Evolutionary conservation across 2,113 vertebrate genomes (phyloP), one percentile per base, ranked within the genome.

Genomic region (Ciconia maguari): DNA sequence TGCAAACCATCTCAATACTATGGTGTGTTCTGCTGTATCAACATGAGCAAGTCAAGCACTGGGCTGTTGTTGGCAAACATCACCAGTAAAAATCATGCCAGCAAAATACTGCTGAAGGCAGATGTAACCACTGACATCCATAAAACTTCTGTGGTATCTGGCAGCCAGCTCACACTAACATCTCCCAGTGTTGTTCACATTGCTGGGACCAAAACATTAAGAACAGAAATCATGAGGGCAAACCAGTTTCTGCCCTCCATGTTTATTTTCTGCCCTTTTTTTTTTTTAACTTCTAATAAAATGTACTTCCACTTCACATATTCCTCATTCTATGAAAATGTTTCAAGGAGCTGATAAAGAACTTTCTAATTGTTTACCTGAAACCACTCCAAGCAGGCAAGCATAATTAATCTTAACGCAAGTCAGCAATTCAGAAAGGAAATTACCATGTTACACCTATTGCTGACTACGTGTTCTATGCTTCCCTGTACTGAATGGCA

Each of bases 281-380:
- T 24, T 14, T 26, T 17, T 55, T 32, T 4, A 12, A 17, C 48
- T 86, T 87, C 54, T 77, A 71, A 64, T 55, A 85, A 75, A 79
- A 78, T 3, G 2, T 42, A 55, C 25, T 89, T 87, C 34, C 20
- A 90, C 30, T 91, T 96, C 60, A 83, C 7, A 49, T 17, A 29
- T 29, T 80, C 36, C 75, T 72, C 61, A 52, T 62, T 38, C 17
- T 89, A 89, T 6, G 10, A 92, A 83, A 85, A 55, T 25, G 17
- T 52, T 94, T 92, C 70, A 93, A 92, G 66, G 44, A 93, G 75
- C 62, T 76, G 66, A 91, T 34, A 85, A 84, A 85, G 62, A 94
- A 94, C 57, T 95, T 95, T 54, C 46, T 60, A 72, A 76, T 61
- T 84, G 89, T 96, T 97, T 93, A 94, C 70, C 70, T 93, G 84